phyloP scores from a whole-genome alignment of 2,888 invertebrate species.

The Philereme transversata region DNA sequence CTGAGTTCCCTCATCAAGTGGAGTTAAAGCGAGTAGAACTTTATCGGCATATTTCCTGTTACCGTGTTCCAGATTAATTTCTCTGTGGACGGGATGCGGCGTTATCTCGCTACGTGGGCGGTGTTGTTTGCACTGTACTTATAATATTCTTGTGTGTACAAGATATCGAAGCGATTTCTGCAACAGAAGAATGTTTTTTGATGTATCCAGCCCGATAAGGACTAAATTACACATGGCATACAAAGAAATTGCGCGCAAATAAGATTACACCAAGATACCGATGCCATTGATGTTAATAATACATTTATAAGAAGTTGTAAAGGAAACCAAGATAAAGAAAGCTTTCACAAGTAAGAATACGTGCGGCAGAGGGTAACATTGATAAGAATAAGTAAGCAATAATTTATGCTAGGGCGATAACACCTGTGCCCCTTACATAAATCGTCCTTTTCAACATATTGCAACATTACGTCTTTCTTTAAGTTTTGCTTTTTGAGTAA shows the following conservation, averaged over 20 bases:
- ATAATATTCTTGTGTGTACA: slow-evolving; percentile 76
- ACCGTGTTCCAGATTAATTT: slow-evolving; percentile 75
- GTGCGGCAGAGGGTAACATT: slow-evolving; percentile 35
- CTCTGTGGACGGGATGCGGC: slow-evolving; percentile 72
- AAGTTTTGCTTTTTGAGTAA: slow-evolving; percentile 5
- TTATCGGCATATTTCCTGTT: slow-evolving; percentile 76
- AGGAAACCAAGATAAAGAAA: slow-evolving; percentile 58
- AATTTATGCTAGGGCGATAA: slow-evolving; percentile 62
- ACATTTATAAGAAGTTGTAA: slow-evolving; percentile 28
- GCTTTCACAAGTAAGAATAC: slow-evolving; percentile 43
- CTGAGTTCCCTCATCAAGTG: slow-evolving; percentile 44
- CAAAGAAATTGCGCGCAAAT: slow-evolving; percentile 39
- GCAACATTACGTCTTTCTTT: slow-evolving; percentile 4
- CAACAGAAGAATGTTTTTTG: slow-evolving; percentile 66
- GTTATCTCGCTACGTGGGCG: slow-evolving; percentile 75
- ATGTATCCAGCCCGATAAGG: slow-evolving; percentile 50
- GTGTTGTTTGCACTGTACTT: slow-evolving; percentile 72
- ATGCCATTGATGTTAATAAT: slow-evolving; percentile 17
- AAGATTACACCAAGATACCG: slow-evolving; percentile 23
- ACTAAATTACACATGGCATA: slow-evolving; percentile 22
- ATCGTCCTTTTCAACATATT: slow-evolving; percentile 50
- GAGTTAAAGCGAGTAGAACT: slow-evolving; percentile 45
- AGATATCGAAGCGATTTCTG: slow-evolving; percentile 79
- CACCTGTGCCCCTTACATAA: slow-evolving; percentile 60
- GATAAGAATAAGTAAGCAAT: slow-evolving; percentile 54